A percentile compares a stretch with the other conserved stretches of the same genome.
Conservation (phyloP, 2,113 vertebrate genomes). For the Petrocephalus microphthalmus region DNA sequence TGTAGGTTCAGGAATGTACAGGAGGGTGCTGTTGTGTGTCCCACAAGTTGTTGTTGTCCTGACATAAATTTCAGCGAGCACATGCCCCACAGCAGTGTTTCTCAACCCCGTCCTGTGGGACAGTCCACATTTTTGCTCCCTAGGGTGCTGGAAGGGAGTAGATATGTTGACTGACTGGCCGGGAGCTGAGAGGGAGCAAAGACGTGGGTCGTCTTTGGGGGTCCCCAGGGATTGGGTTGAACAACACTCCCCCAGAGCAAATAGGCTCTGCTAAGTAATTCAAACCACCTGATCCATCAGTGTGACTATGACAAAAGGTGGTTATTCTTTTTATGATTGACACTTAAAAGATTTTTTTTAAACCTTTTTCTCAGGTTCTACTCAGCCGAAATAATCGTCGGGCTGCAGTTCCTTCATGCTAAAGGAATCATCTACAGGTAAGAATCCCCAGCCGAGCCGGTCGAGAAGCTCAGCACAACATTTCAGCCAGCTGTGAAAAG, state of each 20-base stretch:
- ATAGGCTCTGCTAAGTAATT: neutral
- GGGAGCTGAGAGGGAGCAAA: neutral
- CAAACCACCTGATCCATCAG: neutral
- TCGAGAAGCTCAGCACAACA: neutral
- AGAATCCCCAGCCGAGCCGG: neutral
- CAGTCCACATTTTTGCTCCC: neutral
- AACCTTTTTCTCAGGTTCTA: constrained; percentile 74
- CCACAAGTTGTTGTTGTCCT: neutral
- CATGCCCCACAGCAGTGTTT: neutral
- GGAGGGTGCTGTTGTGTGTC: neutral
- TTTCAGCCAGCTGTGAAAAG: neutral
- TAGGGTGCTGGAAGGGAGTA: neutral
- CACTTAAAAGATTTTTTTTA: neutral
- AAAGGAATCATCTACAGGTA: constrained; percentile 92
- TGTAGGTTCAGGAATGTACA: neutral
- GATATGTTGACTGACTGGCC: neutral
- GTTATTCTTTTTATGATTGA: neutral
- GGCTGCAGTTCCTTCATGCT: constrained; percentile 88
- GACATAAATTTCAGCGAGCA: neutral
- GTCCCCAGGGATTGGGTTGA: neutral
- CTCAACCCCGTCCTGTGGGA: neutral
- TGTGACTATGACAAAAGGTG: neutral
- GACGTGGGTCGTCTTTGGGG: neutral
- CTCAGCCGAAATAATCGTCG: constrained; percentile 82
- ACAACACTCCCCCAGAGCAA: neutral